Evolutionary conservation across 2,797 vertebrate species (phyloP).

Genomic region (Heterohyrax brucei): DNA sequence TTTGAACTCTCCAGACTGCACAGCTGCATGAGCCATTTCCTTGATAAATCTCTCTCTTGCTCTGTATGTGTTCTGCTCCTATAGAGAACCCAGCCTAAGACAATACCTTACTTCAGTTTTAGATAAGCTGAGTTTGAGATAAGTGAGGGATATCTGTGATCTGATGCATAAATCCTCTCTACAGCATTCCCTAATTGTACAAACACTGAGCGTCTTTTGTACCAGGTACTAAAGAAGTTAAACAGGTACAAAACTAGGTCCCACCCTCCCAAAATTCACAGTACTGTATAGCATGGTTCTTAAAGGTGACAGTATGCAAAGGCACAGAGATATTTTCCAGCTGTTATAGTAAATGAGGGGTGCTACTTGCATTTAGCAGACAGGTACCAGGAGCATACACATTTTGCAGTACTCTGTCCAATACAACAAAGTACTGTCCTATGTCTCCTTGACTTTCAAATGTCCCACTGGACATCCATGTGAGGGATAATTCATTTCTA

Average conservation of each 20-base stretch:
- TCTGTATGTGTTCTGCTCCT: too few species aligned
- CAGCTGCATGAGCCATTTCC: too few species aligned
- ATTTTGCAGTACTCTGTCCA: not conserved
- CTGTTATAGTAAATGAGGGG: not conserved
- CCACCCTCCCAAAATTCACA: not conserved
- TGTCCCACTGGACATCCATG: not conserved
- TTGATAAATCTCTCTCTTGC: too few species aligned
- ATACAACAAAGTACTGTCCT: not conserved
- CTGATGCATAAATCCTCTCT: not conserved
- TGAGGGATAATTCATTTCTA: not conserved
- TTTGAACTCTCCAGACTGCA: too few species aligned
- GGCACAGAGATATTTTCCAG: not conserved
- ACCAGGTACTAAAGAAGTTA: not conserved
- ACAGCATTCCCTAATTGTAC: not conserved
- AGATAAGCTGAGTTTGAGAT: slow-evolving; percentile 40
- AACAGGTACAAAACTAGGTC: not conserved
- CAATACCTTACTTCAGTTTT: not conserved
- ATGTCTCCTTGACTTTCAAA: not conserved
- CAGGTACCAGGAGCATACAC: not conserved
- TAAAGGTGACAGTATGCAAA: not conserved
- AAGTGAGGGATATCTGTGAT: not conserved
- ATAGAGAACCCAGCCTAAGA: too few species aligned
- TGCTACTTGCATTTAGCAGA: not conserved
- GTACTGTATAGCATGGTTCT: not conserved
- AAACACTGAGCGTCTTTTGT: not conserved